Percentiles rank a stretch among this genome's conserved stretches.
Conservation (phyloP, 1,140 invertebrate genomes). For the Nephotettix cincticeps region DNA sequence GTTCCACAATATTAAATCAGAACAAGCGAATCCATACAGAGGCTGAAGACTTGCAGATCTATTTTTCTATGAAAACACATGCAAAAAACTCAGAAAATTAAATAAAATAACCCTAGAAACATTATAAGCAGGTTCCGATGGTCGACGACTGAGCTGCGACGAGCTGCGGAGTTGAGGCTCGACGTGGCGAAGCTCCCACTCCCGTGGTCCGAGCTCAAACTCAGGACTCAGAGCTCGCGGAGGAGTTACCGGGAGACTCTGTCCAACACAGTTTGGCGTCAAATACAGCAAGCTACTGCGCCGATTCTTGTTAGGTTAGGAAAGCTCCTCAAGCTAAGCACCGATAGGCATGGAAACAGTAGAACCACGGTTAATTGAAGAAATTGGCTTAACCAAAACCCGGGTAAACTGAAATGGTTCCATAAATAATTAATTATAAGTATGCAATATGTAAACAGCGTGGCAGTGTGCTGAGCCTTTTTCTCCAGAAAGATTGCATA, state of each 20-base stretch:
- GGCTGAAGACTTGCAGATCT: neutral
- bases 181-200: conserved; percentile 23
- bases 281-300: too few species aligned
- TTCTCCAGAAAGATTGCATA: too few species aligned
- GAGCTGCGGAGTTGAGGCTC: conserved; percentile 4
- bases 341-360: too few species aligned
- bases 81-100: neutral
- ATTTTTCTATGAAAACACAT: neutral
- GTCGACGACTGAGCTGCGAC: conserved; percentile 23
- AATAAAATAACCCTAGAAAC: conserved; percentile 26
- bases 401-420: too few species aligned
- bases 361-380: too few species aligned
- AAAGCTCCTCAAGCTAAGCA: too few species aligned
- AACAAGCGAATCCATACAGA: neutral
- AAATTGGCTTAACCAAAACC: too few species aligned
- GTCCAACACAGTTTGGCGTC: conserved; percentile 22
- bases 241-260: conserved; percentile 44
- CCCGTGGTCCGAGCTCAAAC: neutral
- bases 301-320: too few species aligned
- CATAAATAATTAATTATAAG: too few species aligned
- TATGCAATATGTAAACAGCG: too few species aligned
- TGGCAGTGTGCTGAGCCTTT: too few species aligned
- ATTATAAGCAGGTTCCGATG: conserved; percentile 24
- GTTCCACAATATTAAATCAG: neutral
- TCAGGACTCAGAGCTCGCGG: conserved; percentile 40